These are phyloP conservation scores for Opisthocomus hoazin DNA, from an alignment of 2,113 vertebrate species.

Conservation along the genomic window DNA sequence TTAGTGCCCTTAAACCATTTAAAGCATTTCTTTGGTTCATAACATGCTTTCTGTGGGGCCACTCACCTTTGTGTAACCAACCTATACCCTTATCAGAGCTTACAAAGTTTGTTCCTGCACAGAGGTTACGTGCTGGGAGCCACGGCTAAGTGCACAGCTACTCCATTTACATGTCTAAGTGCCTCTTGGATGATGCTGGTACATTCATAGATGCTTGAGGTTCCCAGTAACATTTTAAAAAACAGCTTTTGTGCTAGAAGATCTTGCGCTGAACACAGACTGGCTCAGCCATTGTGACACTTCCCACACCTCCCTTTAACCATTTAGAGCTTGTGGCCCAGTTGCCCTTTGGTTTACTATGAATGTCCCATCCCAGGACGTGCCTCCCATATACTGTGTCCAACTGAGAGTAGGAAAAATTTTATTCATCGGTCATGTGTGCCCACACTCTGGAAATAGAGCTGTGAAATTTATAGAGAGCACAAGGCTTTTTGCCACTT, in stretches of 20 bases:
- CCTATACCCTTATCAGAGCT: background rate
- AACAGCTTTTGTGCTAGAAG: background rate
- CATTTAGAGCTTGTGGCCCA: background rate
- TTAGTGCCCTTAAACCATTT: background rate
- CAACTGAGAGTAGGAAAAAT: background rate
- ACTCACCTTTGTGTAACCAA: background rate
- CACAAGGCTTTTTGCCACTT: background rate
- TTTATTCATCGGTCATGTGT: fast-evolving
- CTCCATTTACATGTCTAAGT: background rate
- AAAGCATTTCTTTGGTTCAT: background rate
- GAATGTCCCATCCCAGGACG: background rate
- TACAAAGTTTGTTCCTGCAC: background rate
- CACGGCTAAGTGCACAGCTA: background rate
- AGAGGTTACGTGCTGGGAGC: background rate
- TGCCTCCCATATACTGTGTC: background rate
- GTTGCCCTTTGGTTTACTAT: background rate
- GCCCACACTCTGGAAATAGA: background rate
- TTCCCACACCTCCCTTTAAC: background rate
- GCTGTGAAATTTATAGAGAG: background rate
- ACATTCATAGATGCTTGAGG: background rate
- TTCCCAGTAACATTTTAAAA: background rate
- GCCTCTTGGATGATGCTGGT: background rate
- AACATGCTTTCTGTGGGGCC: background rate
- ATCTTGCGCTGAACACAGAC: background rate
- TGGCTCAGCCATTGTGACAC: fast-evolving